Conservation (phyloP, 2,797 vertebrate species). For the Rachycentron canadum region DNA sequence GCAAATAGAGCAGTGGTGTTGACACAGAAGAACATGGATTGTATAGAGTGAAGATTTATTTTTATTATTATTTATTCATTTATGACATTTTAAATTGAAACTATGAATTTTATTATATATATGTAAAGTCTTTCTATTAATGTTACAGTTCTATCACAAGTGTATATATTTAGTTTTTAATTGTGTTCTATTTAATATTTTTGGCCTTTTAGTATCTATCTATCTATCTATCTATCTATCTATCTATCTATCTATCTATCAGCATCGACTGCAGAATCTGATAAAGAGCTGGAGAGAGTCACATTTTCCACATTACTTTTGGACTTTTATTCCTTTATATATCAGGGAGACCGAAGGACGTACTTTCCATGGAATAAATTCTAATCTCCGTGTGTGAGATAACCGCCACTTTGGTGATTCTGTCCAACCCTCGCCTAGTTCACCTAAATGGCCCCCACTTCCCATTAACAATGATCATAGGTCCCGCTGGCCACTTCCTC, state of each 20-base stretch:
- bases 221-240: not conserved
- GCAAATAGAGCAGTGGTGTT: no score
- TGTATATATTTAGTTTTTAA: no score
- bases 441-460: constrained; percentile 51
- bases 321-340: not conserved
- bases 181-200: no score
- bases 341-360: not conserved
- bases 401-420: constrained; percentile 38
- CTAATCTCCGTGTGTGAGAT: constrained; percentile 42
- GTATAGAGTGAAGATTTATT: not conserved
- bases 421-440: constrained; percentile 49
- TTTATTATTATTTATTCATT: no score
- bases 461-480: constrained; percentile 67
- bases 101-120: not conserved
- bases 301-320: constrained; percentile 5
- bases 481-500: constrained; percentile 68
- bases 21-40: no score
- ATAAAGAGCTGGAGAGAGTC: not conserved
- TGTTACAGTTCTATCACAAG: no score
- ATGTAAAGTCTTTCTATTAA: no score
- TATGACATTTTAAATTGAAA: not conserved
- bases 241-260: no score
- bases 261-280: no score
- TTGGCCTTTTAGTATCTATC: no score
- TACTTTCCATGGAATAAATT: constrained; percentile 41